Evolutionary conservation across 2,113 vertebrate genomes (phyloP).

Genomic region (Onychostoma macrolepis): DNA sequence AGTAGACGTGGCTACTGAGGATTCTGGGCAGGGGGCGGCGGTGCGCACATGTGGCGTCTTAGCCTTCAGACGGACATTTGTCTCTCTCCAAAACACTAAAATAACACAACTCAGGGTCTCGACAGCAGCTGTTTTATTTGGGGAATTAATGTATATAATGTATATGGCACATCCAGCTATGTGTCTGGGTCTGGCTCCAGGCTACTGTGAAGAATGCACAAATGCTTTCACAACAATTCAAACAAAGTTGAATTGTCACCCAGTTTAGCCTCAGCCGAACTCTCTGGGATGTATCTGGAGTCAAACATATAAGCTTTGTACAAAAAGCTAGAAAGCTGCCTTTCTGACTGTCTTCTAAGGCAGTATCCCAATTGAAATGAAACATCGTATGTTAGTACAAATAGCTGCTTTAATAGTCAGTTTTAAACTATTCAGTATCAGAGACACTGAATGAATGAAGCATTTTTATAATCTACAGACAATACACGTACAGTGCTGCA

Average conservation of each 20-base stretch:
- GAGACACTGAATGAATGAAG: background rate
- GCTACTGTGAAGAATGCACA: background rate
- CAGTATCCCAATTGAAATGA: background rate
- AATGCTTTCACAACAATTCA: background rate
- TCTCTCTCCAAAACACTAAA: slow-evolving; percentile 36
- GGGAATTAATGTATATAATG: background rate
- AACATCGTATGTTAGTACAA: background rate
- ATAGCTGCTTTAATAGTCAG: background rate
- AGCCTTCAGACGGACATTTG: background rate
- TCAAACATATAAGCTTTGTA: background rate
- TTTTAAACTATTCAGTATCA: background rate
- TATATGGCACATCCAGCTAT: background rate
- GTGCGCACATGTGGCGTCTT: slow-evolving; percentile 39
- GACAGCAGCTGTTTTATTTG: slow-evolving; percentile 3
- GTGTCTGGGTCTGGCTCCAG: background rate
- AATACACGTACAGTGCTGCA: background rate
- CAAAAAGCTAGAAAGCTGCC: background rate
- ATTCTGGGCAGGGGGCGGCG: slow-evolving; percentile 24
- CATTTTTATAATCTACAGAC: background rate
- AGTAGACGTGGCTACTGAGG: slow-evolving; percentile 34
- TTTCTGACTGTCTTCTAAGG: background rate
- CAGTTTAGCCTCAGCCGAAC: background rate
- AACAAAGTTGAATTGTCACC: background rate
- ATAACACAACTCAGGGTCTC: slow-evolving; percentile 27
- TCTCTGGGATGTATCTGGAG: background rate